Evolutionary conservation across 2,888 invertebrate genomes (phyloP).

Genomic region (Danaus chrysippus): DNA sequence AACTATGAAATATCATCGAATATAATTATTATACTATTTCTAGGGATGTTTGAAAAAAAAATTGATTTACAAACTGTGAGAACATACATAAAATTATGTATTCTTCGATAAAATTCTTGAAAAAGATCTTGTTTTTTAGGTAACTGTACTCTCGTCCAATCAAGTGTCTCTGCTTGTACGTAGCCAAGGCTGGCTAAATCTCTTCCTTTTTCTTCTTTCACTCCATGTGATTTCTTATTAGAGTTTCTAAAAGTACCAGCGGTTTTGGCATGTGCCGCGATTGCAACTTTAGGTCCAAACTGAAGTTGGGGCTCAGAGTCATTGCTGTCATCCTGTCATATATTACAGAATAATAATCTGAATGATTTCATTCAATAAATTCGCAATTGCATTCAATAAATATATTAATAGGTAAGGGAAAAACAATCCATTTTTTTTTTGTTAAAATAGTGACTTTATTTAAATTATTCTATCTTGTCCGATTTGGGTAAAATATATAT

Average conservation of each 20-base stretch:
- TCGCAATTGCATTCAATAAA: too few species aligned
- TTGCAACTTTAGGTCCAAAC: constrained; percentile 42
- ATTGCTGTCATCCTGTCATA: constrained; percentile 41
- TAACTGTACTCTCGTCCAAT: constrained; percentile 81
- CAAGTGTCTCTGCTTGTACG: constrained; percentile 75
- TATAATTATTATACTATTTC: too few species aligned
- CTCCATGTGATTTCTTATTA: constrained; percentile 38
- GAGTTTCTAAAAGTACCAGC: constrained; percentile 19
- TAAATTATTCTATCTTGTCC: too few species aligned
- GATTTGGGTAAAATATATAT: too few species aligned
- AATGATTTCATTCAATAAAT: too few species aligned
- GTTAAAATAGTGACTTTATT: too few species aligned
- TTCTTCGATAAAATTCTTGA: constrained; percentile 81
- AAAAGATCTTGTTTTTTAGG: constrained; percentile 84
- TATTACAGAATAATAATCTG: constrained; percentile 1
- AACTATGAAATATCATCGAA: too few species aligned
- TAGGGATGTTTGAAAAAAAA: too few species aligned
- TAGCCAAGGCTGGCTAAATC: constrained; percentile 80
- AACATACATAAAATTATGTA: constrained; percentile 82
- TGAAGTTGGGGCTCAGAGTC: constrained; percentile 46
- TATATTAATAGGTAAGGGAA: too few species aligned
- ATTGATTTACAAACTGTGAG: neutral
- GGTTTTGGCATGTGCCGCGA: constrained; percentile 22
- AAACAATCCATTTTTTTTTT: too few species aligned
- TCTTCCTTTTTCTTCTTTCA: constrained; percentile 59